Evolutionary conservation across 2,113 vertebrate species (phyloP).

Genomic region (Percina caprodes): DNA sequence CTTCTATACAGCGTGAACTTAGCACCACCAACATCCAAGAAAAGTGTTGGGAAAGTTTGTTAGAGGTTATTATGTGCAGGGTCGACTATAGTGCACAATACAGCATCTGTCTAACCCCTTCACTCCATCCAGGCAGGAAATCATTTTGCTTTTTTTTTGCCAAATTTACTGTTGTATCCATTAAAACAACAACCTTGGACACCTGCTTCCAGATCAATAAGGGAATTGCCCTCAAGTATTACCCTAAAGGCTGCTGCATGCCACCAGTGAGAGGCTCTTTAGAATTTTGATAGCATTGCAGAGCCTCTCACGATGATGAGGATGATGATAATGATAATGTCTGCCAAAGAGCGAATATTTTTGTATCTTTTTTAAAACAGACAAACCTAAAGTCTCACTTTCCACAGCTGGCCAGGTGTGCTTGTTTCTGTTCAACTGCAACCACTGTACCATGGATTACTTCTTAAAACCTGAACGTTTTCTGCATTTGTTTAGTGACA

Average conservation of each 20-base stretch:
- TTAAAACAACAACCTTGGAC: slow-evolving; percentile 23
- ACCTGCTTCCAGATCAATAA: slow-evolving; percentile 19
- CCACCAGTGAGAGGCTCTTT: neutral
- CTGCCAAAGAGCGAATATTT: neutral
- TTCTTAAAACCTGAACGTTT: no score
- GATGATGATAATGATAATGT: no score
- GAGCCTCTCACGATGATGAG: neutral
- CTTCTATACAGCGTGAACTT: neutral
- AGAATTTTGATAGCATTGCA: neutral
- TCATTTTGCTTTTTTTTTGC: slow-evolving; percentile 9
- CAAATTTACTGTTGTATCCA: slow-evolving; percentile 15
- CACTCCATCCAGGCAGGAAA: neutral
- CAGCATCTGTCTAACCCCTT: neutral
- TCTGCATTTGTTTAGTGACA: no score
- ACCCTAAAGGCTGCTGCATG: neutral
- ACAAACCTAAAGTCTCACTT: neutral
- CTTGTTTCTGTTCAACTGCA: neutral
- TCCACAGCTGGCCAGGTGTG: neutral
- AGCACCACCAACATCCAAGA: neutral
- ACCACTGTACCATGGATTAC: no score
- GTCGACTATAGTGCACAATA: neutral
- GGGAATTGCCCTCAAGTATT: neutral
- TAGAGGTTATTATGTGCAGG: slow-evolving; percentile 12
- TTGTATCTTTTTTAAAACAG: neutral
- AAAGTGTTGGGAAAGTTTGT: slow-evolving; percentile 22